These are phyloP conservation scores for Thryonomys swinderianus DNA, from an alignment of 2,113 vertebrate genomes.

Conservation along the genomic window DNA sequence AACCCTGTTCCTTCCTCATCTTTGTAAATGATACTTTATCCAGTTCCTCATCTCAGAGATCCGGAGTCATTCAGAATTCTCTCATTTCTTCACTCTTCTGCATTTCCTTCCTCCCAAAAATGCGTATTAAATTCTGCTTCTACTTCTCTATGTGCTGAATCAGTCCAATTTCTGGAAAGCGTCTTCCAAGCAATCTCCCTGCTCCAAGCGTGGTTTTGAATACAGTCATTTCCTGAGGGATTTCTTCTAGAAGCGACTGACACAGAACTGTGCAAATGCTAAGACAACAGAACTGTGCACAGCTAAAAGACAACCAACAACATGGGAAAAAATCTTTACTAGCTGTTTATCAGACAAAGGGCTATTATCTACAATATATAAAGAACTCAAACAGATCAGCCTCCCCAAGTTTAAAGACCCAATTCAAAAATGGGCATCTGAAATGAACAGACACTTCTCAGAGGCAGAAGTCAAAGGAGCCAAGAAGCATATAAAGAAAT, in stretches of 20 bases:
- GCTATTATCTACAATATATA: too few species aligned
- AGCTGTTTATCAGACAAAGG: too few species aligned
- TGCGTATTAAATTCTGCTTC: not conserved
- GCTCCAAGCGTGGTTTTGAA: rapidly evolving
- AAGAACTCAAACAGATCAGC: too few species aligned
- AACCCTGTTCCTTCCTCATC: not conserved
- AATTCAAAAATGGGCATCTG: too few species aligned
- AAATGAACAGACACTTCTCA: too few species aligned
- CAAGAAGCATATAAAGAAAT: too few species aligned
- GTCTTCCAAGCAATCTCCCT: not conserved
- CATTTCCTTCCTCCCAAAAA: not conserved
- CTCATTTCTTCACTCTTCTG: not conserved
- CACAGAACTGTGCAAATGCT: not conserved
- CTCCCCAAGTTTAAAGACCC: too few species aligned
- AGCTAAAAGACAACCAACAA: too few species aligned
- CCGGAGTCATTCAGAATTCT: not conserved
- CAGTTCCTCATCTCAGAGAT: not conserved
- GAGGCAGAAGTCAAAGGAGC: too few species aligned
- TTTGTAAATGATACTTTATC: not conserved
- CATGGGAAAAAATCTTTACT: too few species aligned
- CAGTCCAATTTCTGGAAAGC: not conserved
- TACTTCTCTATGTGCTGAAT: not conserved
- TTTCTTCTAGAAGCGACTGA: not conserved
- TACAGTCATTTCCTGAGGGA: not conserved
- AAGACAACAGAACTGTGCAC: too few species aligned